Conservation (phyloP, 2,888 invertebrate species). For the Unio delphinus region DNA sequence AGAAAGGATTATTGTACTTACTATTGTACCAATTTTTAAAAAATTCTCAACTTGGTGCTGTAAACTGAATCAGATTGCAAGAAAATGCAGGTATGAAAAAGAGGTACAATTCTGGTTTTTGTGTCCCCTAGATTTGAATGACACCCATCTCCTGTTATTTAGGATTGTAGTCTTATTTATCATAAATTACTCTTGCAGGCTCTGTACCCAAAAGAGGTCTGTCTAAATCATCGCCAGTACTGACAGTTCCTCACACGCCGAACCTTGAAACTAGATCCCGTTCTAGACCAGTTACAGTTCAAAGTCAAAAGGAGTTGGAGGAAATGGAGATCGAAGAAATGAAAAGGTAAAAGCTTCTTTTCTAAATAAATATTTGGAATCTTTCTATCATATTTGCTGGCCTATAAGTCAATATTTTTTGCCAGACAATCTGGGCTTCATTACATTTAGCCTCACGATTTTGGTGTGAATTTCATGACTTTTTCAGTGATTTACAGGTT, state of each 20-base stretch:
- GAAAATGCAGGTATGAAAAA: too few species aligned
- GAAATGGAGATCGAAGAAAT: conserved; percentile 78
- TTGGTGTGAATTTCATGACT: too few species aligned
- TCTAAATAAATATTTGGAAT: not conserved
- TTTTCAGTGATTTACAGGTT: too few species aligned
- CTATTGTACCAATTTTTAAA: too few species aligned
- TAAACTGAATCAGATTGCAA: too few species aligned
- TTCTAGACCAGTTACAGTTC: conserved; percentile 74
- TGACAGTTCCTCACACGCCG: conserved; percentile 69
- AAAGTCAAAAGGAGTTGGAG: conserved; percentile 78
- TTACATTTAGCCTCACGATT: too few species aligned
- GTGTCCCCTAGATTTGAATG: not conserved
- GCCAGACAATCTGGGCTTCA: too few species aligned
- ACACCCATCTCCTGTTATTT: not conserved
- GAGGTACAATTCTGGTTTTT: too few species aligned
- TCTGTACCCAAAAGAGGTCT: conserved; percentile 13
- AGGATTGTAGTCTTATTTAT: not conserved
- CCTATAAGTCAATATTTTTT: too few species aligned
- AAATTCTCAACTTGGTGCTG: too few species aligned
- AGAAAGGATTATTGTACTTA: too few species aligned
- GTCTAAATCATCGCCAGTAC: conserved; percentile 31
- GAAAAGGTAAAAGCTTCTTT: conserved; percentile 73
- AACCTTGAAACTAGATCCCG: conserved; percentile 74
- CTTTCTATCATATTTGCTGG: too few species aligned
- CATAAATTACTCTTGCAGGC: not conserved